A percentile compares a stretch with the other conserved stretches of the same genome.
Conservation (phyloP, 2,113 vertebrate species). For the Noturus placidus region DNA sequence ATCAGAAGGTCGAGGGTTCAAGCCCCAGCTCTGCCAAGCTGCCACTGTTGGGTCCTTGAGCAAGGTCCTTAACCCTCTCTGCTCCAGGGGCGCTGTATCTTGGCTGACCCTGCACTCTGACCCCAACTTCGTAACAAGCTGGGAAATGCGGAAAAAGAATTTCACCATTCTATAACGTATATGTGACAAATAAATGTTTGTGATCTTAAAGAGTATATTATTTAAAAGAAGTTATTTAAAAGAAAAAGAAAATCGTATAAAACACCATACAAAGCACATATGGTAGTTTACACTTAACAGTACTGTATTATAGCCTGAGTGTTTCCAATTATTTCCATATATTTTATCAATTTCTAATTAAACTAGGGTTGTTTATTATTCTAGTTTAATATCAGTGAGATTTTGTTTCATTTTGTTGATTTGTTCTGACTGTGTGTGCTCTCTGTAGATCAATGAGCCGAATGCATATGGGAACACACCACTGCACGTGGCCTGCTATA, state of each 20-base stretch:
- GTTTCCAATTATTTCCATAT: not conserved
- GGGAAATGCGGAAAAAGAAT: too few relatives aligned
- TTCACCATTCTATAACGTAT: too few relatives aligned
- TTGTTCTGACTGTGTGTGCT: not conserved
- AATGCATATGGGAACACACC: conserved; percentile 96
- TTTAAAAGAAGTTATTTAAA: not conserved
- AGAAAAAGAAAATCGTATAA: not conserved
- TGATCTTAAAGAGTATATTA: not conserved
- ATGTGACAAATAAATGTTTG: not conserved
- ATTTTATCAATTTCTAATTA: not conserved
- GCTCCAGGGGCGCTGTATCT: too few relatives aligned
- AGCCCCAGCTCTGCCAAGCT: too few relatives aligned
- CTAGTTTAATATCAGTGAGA: not conserved
- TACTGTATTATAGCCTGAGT: not conserved
- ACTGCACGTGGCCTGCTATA: conserved; percentile 96
- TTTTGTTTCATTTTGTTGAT: not conserved
- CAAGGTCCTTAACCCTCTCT: too few relatives aligned
- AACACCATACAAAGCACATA: not conserved
- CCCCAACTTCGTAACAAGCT: too few relatives aligned
- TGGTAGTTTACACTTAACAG: not conserved
- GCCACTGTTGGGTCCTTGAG: too few relatives aligned
- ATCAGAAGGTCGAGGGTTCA: too few relatives aligned
- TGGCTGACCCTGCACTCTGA: too few relatives aligned
- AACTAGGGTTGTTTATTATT: not conserved
- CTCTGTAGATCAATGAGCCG: conserved; percentile 89